phyloP scores from a whole-genome alignment of 1,140 invertebrate species.

The Calliphora vicina region DNA sequence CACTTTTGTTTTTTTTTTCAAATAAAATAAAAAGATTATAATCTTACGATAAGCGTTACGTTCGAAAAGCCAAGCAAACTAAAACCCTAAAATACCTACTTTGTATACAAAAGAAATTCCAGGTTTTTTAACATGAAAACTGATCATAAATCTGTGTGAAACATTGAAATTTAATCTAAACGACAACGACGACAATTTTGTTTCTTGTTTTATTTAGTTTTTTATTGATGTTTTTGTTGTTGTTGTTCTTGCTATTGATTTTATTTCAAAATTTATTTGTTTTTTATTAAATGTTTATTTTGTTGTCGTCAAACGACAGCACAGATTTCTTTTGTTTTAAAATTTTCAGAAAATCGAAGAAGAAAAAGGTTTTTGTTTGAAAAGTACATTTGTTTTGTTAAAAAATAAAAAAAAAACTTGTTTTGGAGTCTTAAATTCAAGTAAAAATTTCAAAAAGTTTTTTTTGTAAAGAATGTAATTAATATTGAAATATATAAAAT shows the following conservation, averaged over 20 bases:
- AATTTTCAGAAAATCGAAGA: no score
- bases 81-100: neutral
- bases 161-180: constrained; percentile 32
- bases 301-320: neutral
- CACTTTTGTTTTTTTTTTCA: neutral
- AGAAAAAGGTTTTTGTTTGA: no score
- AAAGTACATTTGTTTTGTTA: no score
- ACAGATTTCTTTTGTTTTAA: no score
- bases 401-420: no score
- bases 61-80: neutral
- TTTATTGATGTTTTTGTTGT: constrained; percentile 1
- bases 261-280: neutral
- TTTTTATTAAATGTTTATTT: neutral
- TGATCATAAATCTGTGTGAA: constrained; percentile 33
- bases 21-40: neutral
- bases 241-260: neutral
- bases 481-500: no score
- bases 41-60: neutral
- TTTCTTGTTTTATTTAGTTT: no score
- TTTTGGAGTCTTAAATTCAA: no score
- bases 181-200: neutral
- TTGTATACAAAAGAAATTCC: neutral
- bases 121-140: constrained; percentile 13
- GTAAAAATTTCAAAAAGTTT: no score
- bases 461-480: no score